Evolutionary conservation across 2,888 invertebrate species (phyloP).

Genomic region (Anticlea derivata): DNA sequence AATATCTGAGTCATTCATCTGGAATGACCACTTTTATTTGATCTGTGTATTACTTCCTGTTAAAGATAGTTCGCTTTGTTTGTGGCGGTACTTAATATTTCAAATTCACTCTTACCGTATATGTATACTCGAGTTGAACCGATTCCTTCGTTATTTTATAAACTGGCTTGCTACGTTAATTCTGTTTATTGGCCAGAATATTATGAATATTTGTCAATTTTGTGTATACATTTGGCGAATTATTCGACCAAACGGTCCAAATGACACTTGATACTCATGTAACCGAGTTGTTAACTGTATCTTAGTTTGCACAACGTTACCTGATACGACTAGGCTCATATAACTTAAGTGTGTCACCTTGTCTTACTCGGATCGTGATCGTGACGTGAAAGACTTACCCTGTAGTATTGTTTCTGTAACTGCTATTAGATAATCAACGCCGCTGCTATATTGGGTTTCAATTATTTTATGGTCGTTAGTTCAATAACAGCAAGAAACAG

Average conservation of each 20-base stretch:
- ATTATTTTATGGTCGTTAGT: too few relatives aligned
- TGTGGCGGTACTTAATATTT: too few relatives aligned
- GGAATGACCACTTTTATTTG: background rate
- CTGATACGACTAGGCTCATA: slow-evolving; percentile 15
- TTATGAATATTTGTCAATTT: too few relatives aligned
- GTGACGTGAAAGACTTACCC: background rate
- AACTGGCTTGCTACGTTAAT: too few relatives aligned
- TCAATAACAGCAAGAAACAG: slow-evolving; percentile 7
- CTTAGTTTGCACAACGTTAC: slow-evolving; percentile 22
- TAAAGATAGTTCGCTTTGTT: too few relatives aligned
- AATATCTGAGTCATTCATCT: background rate
- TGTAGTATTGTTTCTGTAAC: background rate
- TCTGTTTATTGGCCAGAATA: too few relatives aligned
- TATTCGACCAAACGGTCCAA: slow-evolving; percentile 1
- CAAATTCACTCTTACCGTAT: too few relatives aligned
- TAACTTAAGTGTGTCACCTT: slow-evolving; percentile 13
- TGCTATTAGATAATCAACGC: background rate
- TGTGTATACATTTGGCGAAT: background rate
- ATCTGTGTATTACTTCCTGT: background rate
- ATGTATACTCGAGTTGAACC: too few relatives aligned
- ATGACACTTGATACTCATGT: slow-evolving; percentile 12
- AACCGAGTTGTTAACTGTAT: slow-evolving; percentile 13
- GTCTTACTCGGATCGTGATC: background rate
- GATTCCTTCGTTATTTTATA: too few relatives aligned
- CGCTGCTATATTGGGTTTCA: background rate